phyloP scores from a whole-genome alignment of 2,797 vertebrate species.

The Okamejei kenojei region DNA sequence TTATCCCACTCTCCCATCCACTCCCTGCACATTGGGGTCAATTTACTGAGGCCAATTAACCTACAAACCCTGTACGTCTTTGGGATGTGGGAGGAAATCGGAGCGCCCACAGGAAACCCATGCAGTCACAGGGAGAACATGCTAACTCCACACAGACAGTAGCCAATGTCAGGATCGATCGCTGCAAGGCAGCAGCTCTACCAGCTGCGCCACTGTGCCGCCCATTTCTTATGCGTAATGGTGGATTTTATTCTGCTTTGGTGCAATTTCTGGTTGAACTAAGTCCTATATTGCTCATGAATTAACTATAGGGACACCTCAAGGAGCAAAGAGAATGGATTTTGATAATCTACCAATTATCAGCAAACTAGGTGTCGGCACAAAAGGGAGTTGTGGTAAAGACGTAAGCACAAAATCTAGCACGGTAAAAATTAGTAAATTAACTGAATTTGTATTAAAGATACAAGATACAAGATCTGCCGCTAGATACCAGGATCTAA shows the following conservation, averaged over 20 bases:
- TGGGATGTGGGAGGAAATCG: too few species aligned
- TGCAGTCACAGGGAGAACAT: too few species aligned
- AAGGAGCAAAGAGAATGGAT: not conserved
- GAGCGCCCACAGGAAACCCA: too few species aligned
- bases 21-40: too few species aligned
- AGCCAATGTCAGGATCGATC: too few species aligned
- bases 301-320: not conserved
- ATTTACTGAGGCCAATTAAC: too few species aligned
- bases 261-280: not conserved
- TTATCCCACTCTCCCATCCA: too few species aligned
- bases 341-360: not conserved
- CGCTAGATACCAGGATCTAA: not conserved
- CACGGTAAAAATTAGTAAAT: not conserved
- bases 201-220: too few species aligned
- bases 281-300: not conserved
- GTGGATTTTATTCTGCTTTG: not conserved
- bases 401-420: not conserved
- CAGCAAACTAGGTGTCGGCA: not conserved
- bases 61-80: too few species aligned
- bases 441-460: not conserved
- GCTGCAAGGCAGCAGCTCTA: too few species aligned
- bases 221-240: not conserved
- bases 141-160: too few species aligned
- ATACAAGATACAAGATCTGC: not conserved
- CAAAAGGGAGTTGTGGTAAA: not conserved